phyloP scores from a whole-genome alignment of 2,797 vertebrate species.

The Argya squamiceps region DNA sequence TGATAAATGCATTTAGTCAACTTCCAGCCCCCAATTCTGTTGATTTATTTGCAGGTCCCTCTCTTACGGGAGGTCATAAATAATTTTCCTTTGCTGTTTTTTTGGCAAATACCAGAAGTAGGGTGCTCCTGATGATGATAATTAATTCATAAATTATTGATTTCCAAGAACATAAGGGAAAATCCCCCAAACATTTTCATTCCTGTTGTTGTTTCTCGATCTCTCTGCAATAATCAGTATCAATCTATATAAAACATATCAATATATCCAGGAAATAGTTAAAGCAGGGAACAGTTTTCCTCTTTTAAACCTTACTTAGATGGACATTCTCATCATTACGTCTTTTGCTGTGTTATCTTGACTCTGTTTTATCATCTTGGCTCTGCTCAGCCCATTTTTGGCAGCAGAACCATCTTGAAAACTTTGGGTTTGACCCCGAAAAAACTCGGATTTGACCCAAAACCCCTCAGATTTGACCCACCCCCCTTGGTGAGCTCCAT shows the following conservation, averaged over 20 bases:
- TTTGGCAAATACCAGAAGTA: not conserved
- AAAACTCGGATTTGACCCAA: not conserved
- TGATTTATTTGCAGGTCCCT: not conserved
- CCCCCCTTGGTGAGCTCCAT: not conserved
- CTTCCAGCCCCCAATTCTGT: not conserved
- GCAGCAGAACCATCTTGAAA: not conserved
- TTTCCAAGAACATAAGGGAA: not conserved
- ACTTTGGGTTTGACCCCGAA: not conserved
- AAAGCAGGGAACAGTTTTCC: not conserved
- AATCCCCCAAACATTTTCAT: not conserved
- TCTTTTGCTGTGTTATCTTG: not conserved
- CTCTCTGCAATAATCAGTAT: not conserved
- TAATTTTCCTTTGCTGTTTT: not conserved
- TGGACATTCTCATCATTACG: fast-evolving
- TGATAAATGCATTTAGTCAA: not conserved
- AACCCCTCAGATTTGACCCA: not conserved
- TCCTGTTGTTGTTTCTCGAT: not conserved
- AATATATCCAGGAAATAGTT: fast-evolving
- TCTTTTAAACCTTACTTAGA: not conserved
- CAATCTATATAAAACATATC: not conserved
- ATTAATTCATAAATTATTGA: not conserved
- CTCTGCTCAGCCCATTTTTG: not conserved
- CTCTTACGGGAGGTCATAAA: fast-evolving
- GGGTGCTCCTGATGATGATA: not conserved
- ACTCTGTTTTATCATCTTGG: not conserved